Evolutionary conservation across 2,888 invertebrate genomes (phyloP), one percentile per base, ranked within the genome.

Genomic region (Drosophila koepferae): DNA sequence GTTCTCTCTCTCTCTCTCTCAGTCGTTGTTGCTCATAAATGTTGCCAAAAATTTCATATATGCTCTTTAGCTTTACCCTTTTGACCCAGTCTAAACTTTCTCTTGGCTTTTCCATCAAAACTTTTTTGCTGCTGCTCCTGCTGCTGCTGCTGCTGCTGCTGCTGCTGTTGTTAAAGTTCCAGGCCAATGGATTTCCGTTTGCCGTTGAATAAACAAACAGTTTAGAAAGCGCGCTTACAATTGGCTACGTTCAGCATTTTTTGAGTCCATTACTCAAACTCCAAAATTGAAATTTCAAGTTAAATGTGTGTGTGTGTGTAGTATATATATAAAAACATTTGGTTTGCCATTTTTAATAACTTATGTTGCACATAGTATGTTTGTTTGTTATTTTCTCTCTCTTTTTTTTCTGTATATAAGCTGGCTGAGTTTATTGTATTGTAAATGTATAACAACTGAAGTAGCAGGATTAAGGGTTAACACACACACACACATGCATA

Each of bases 241-340:
- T 78, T 74, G 79, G 51, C 55, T 44, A 53, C 46, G 60, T 40
- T 46, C 40, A 64, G 67, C 59, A 53, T 18, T 41, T 40, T 31
- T 34, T 46, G 46, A 68, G 63, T 69, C 78, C 79, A 85, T 81
- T 82, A 82, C 90, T 80, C 86, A 80, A 88, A 86, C 89, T 72
- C 70, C 49, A 5, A 68, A 61, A 73, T 67, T 67, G 48, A 48
- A 60, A 66, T 67, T 62, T 54, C 61, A 49, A 74, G 58, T 58
- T 59, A 40, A 8, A 66, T 16, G 48, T 59, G n/a, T n/a, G n/a
- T 31, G 10, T 49, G 49, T 31, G 31, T 76, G 41, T 28, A 64
- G 28, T 28, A 28, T 28, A 28, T 28, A 28, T 28, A 28, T 28
- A 28, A 28, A 51, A 70, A 48, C 51, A 56, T 59, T 70, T 40